phyloP scores from a whole-genome alignment of 92 coral and sea anemone genomes.

The Pocillopora meandrina region DNA sequence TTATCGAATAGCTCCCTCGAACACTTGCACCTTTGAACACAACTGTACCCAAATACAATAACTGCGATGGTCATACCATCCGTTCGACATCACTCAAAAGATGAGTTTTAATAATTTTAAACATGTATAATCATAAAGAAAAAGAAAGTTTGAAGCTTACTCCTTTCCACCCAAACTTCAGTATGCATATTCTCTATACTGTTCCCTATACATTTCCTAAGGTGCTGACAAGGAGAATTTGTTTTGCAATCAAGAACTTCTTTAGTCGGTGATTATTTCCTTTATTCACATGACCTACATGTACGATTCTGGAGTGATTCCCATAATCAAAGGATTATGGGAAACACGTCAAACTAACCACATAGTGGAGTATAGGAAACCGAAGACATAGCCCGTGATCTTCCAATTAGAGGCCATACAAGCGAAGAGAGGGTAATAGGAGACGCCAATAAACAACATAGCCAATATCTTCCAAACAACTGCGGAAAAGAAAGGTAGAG shows the following conservation, averaged over 20 bases:
- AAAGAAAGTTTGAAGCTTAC: too few species aligned
- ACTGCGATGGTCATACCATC: background rate
- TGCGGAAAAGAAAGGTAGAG: background rate
- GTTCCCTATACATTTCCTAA: too few species aligned
- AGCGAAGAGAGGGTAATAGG: constrained; percentile 87
- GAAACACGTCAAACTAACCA: constrained; percentile 62
- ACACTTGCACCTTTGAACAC: background rate
- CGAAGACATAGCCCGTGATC: constrained; percentile 69
- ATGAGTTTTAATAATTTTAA: background rate
- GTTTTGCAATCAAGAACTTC: too few species aligned
- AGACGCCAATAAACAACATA: constrained; percentile 69
- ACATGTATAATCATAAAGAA: background rate
- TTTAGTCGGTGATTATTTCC: too few species aligned
- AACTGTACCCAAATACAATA: background rate
- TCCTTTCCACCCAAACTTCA: too few species aligned
- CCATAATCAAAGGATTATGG: too few species aligned
- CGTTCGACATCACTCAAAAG: background rate
- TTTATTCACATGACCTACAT: too few species aligned
- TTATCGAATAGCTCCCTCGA: background rate
- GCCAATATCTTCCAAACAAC: constrained; percentile 73
- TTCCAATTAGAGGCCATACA: constrained; percentile 83
- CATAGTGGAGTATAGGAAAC: constrained; percentile 61
- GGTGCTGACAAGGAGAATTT: too few species aligned
- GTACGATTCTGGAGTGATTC: too few species aligned
- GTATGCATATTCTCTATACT: too few species aligned